A percentile compares a stretch with the other conserved stretches of the same genome.
phyloP scores from a whole-genome alignment of 2,797 vertebrate genomes.

The Potorous gilbertii region DNA sequence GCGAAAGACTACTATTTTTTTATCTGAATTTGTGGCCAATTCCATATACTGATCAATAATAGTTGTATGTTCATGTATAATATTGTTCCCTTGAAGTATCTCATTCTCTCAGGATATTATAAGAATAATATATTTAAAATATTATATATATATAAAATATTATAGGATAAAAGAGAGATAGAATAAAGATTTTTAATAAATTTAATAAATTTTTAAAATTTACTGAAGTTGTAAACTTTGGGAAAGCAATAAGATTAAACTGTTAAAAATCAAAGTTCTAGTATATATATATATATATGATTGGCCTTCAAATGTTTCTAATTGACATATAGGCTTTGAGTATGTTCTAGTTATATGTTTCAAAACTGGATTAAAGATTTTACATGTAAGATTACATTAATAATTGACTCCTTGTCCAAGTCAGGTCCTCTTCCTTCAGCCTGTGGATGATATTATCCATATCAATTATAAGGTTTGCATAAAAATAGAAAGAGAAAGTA shows the following conservation, averaged over 20 bases:
- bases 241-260: too few species aligned
- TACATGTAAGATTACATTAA: not conserved
- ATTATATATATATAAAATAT: too few species aligned
- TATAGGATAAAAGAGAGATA: too few species aligned
- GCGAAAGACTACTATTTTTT: not conserved
- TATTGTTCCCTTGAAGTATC: not conserved
- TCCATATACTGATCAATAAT: not conserved
- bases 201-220: too few species aligned
- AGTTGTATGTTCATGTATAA: not conserved
- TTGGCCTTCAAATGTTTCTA: too few species aligned
- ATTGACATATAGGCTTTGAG: too few species aligned
- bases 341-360: too few species aligned
- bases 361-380: not conserved
- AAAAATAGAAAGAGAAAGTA: not conserved
- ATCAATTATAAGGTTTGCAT: not conserved
- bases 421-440: not conserved
- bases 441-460: not conserved
- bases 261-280: too few species aligned
- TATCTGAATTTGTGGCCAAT: not conserved
- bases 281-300: too few species aligned
- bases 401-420: not conserved
- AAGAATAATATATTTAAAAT: too few species aligned
- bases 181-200: too few species aligned
- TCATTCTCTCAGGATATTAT: not conserved
- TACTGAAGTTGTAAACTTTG: too few species aligned